A percentile compares a stretch with the other conserved stretches of the same genome.
These are phyloP conservation scores for Epizoanthus ramosus DNA, from an alignment of 92 coral and sea anemone species.

Conservation along the genomic window DNA sequence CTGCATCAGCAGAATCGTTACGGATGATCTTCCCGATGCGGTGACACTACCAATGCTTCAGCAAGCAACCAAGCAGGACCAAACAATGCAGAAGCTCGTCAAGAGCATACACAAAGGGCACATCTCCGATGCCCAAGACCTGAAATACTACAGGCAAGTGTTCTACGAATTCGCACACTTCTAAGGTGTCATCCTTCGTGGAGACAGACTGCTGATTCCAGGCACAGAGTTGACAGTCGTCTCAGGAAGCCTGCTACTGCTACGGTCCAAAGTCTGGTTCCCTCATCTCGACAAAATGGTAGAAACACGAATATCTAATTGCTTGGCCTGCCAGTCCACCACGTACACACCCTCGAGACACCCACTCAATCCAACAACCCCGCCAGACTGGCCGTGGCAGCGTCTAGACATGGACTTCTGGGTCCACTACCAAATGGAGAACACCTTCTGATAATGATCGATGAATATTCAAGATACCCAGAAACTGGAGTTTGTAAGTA, in stretches of 20 bases:
- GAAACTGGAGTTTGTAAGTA: not conserved
- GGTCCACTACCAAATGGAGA: not conserved
- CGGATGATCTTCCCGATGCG: conserved; percentile 30
- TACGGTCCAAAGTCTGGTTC: conserved; percentile 5
- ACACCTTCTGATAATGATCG: not conserved
- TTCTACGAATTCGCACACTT: conserved; percentile 19
- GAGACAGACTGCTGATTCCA: conserved; percentile 17
- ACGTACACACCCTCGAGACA: not conserved
- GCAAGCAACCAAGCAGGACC: conserved; percentile 20
- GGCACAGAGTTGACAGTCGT: conserved; percentile 5
- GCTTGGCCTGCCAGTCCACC: not conserved
- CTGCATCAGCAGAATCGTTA: conserved; percentile 39
- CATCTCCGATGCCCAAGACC: conserved; percentile 8
- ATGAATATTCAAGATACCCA: conserved; percentile 1
- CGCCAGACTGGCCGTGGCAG: not conserved
- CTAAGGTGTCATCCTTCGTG: conserved; percentile 21
- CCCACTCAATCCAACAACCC: not conserved
- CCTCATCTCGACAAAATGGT: not conserved
- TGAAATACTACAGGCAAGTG: conserved; percentile 26
- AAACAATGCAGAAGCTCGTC: conserved; percentile 19
- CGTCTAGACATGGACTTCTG: not conserved
- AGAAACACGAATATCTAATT: not conserved
- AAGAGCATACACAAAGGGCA: conserved; percentile 17
- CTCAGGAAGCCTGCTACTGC: conserved; percentile 2
- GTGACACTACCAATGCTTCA: conserved; percentile 17